Conservation (phyloP, 2,797 vertebrate species). For the Rhinoraja longicauda region DNA sequence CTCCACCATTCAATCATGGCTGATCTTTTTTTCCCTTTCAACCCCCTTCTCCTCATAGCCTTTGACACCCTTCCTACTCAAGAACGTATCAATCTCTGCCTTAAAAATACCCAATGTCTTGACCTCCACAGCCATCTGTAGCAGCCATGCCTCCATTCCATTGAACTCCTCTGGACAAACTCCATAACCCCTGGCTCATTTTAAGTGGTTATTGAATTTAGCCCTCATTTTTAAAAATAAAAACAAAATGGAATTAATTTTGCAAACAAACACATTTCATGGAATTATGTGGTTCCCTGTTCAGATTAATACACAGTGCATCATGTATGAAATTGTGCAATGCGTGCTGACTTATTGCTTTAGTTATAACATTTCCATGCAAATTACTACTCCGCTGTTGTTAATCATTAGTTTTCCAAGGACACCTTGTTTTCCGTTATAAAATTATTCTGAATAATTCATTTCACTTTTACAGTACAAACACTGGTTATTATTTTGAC, state of each 20-base stretch:
- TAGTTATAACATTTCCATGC: constrained; percentile 9
- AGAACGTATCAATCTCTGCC: too few species aligned
- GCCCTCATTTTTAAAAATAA: too few species aligned
- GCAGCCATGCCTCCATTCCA: too few species aligned
- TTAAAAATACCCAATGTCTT: too few species aligned
- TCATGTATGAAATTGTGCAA: neutral
- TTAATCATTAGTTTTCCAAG: constrained; percentile 2
- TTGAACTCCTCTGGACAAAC: too few species aligned
- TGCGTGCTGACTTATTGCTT: neutral
- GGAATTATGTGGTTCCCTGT: constrained; percentile 6
- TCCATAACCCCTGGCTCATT: too few species aligned
- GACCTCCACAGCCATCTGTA: too few species aligned
- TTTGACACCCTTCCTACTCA: too few species aligned
- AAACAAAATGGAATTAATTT: neutral
- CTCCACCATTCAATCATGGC: too few species aligned
- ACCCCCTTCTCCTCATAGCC: too few species aligned
- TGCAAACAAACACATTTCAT: neutral
- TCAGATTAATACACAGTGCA: neutral
- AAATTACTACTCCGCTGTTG: neutral
- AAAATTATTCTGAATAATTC: constrained; percentile 18
- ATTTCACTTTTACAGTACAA: constrained; percentile 22
- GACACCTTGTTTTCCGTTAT: constrained; percentile 10
- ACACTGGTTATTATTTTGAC: constrained; percentile 27
- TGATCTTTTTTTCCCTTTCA: too few species aligned
- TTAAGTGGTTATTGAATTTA: too few species aligned